These are phyloP conservation scores for Aphidius gifuensis DNA, from an alignment of 1,140 invertebrate species.

Conservation along the genomic window DNA sequence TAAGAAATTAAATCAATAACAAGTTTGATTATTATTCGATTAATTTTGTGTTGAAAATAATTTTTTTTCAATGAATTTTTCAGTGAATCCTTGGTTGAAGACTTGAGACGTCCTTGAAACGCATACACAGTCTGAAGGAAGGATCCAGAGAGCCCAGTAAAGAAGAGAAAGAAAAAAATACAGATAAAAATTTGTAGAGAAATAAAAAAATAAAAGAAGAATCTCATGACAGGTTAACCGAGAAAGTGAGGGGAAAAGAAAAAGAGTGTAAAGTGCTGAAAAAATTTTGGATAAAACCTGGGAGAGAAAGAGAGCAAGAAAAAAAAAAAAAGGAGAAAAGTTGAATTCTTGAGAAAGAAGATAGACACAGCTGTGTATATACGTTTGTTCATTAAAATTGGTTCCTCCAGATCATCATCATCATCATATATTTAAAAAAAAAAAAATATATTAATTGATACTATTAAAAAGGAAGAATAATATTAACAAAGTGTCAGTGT, in stretches of 20 bases:
- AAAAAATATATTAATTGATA: no score
- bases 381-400: background rate
- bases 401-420: background rate
- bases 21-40: no score
- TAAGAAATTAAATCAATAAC: no score
- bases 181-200: background rate
- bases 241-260: conserved; percentile 5
- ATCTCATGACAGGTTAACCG: conserved; percentile 6
- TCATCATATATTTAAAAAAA: no score
- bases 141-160: background rate
- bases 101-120: conserved; percentile 2
- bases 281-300: background rate
- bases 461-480: no score
- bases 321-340: background rate
- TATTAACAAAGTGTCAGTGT: no score
- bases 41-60: no score
- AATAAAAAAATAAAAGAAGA: background rate
- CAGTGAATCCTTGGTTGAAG: no score
- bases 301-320: conserved; percentile 13
- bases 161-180: conserved; percentile 1
- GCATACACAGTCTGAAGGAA: background rate
- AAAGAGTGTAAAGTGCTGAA: conserved; percentile 1
- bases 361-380: conserved; percentile 3
- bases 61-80: no score
- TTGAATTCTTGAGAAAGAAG: background rate